A percentile compares a stretch with the other conserved stretches of the same genome.
Conservation (phyloP, 92 coral and sea anemone genomes). For the Actinernus sp. region DNA sequence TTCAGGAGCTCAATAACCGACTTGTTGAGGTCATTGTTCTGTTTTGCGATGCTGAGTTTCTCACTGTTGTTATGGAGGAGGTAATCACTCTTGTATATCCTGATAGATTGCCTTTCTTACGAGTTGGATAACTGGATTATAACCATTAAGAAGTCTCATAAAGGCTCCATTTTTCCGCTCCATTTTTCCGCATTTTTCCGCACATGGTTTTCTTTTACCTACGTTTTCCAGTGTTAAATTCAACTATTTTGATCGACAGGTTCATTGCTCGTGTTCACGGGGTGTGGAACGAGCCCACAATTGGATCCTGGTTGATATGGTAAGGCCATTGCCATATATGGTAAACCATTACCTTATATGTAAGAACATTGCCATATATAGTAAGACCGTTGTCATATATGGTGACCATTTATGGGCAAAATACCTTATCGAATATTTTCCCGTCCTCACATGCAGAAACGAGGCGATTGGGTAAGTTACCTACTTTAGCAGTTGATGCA, state of each 20-base stretch:
- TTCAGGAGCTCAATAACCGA: constrained; percentile 26
- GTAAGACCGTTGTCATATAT: too few relatives aligned
- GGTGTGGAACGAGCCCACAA: constrained; percentile 53
- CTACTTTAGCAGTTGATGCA: too few relatives aligned
- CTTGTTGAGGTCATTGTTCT: constrained; percentile 46
- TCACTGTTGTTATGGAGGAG: constrained; percentile 27
- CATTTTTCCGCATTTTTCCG: background rate
- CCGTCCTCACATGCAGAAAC: too few relatives aligned
- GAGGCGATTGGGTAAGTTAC: too few relatives aligned
- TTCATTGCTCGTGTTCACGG: constrained; percentile 56
- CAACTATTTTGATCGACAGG: constrained; percentile 15
- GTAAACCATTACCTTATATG: too few relatives aligned
- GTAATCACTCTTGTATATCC: background rate
- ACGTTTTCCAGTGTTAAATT: too few relatives aligned
- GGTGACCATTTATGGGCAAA: too few relatives aligned
- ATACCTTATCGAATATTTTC: too few relatives aligned
- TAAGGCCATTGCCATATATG: constrained; percentile 19
- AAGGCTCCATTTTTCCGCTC: background rate
- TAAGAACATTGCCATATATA: too few relatives aligned
- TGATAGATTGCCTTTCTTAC: too few relatives aligned
- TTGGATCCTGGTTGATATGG: constrained; percentile 68
- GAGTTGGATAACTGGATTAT: too few relatives aligned
- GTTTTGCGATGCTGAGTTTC: constrained; percentile 42
- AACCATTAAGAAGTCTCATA: too few relatives aligned
- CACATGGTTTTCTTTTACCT: background rate